A percentile compares a stretch with the other conserved stretches of the same genome.
Evolutionary conservation across 2,797 vertebrate genomes (phyloP).

Genomic region (Typhlichthys subterraneus): DNA sequence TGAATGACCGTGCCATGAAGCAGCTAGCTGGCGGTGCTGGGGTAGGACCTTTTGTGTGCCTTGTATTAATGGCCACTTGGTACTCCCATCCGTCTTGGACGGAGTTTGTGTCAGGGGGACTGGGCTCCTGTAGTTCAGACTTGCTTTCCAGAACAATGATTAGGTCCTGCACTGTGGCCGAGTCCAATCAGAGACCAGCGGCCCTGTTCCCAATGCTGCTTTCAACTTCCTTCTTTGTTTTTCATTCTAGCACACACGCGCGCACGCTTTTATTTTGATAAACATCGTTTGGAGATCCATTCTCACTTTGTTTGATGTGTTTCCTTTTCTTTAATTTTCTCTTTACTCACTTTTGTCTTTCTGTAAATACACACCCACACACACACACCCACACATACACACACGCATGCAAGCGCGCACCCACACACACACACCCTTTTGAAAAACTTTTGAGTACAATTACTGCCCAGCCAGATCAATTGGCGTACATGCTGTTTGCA

Average conservation of each 20-base stretch:
- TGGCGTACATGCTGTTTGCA: conserved; percentile 29
- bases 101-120: no score
- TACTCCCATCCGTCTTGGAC: conserved; percentile 20
- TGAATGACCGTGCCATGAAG: conserved; percentile 23
- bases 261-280: background rate
- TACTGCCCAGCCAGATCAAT: conserved; percentile 40
- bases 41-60: conserved; percentile 27
- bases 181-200: no score
- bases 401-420: background rate
- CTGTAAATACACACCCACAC: background rate
- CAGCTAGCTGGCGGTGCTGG: conserved; percentile 36
- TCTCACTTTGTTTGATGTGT: background rate
- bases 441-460: conserved; percentile 30
- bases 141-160: no score
- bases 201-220: conserved; percentile 4
- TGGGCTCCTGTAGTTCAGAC: no score
- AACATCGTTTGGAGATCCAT: background rate
- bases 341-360: background rate
- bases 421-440: background rate
- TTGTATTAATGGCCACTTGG: conserved; percentile 31
- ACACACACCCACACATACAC: no score
- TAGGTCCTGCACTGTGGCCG: no score
- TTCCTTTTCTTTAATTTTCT: background rate
- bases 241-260: conserved; percentile 8
- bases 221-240: conserved; percentile 4